Base-by-base conservation (phyloP, 2,113 vertebrate genomes). In the Oriolus oriolus region DNA sequence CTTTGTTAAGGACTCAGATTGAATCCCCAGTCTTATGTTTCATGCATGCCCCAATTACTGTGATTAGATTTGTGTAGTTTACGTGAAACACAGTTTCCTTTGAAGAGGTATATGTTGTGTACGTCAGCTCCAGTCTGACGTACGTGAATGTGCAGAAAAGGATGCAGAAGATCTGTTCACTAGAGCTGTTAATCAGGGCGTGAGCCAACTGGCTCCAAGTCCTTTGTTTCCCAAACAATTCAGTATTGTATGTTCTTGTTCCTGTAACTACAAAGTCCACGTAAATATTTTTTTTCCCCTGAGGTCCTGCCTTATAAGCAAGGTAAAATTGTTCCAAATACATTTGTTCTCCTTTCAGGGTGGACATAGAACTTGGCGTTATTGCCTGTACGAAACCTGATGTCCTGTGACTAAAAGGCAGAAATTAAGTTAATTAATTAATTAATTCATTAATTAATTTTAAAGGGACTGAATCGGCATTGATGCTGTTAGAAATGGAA, bases 91-190 rank as follows among this genome's bases (percentile, higher is more conserved):
- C 10, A 41, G 31, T 5, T 90, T 74, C n/a, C 24, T 90, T 69
- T 78, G 52, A 18, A 68, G 44, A 73, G 39, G 24, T 7, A 2
- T 9, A 15, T n/a, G n/a, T n/a, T n/a, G n/a, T n/a, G n/a, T n/a
- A n/a, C n/a, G n/a, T n/a, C n/a, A n/a, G n/a, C n/a, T 70, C 66
- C 20, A 47, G 6, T 26, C 18, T 18, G 35, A 37, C 0, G 1
- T 41, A 7, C 0, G 1, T 13, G 13, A 35, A 39, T 20, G 5
- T 24, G 64, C 3, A 54, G 26, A 11, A 31, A 79, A 63, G 28
- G 28, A 45, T 7, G 17, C 4, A 41, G 77, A 54, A 68, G 53
- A 21, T 41, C 42, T n/a, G 10, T n/a, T 84, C 49, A 41, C 5
- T 16, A n/a, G 24, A 3, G 18, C 11, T 35, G 11, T 26, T 60